Conservation (phyloP, 2,888 invertebrate genomes). For the Noctua comes region DNA sequence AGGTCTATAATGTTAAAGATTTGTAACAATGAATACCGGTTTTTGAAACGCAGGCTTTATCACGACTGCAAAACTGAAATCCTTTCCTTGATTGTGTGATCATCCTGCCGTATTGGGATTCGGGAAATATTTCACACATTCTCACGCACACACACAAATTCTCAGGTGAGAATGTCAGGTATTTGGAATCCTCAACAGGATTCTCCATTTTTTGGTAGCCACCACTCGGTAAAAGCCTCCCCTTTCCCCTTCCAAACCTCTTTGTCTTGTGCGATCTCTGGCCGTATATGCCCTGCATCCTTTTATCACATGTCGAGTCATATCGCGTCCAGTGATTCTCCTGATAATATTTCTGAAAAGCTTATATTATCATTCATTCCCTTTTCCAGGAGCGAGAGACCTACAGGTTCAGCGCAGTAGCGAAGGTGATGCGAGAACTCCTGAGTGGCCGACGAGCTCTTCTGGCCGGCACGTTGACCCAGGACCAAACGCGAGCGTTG, state of each 20-base stretch:
- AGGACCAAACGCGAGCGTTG: constrained; percentile 96
- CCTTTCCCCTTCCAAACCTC: not conserved
- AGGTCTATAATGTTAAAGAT: not conserved
- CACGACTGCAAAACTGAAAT: not conserved
- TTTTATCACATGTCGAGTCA: not conserved
- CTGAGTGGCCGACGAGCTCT: constrained; percentile 96
- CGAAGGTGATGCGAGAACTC: constrained; percentile 97
- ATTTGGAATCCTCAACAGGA: not conserved
- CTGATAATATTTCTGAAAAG: not conserved
- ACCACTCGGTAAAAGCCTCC: not conserved
- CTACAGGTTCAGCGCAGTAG: constrained; percentile 95
- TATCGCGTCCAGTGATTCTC: not conserved
- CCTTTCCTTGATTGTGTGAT: not conserved
- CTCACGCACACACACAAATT: not conserved
- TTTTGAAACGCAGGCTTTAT: not conserved
- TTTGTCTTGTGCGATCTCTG: not conserved
- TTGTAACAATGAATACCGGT: not conserved
- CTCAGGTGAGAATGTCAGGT: not conserved
- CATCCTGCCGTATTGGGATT: not conserved
- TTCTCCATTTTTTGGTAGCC: not conserved
- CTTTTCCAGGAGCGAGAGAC: constrained; percentile 93
- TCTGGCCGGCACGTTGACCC: constrained; percentile 96
- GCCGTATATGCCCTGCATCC: not conserved
- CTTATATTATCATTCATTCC: not conserved
- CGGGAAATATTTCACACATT: not conserved